Base-by-base conservation (phyloP, 2,888 invertebrate genomes). In the Zhuqinia jingwanae region DNA sequence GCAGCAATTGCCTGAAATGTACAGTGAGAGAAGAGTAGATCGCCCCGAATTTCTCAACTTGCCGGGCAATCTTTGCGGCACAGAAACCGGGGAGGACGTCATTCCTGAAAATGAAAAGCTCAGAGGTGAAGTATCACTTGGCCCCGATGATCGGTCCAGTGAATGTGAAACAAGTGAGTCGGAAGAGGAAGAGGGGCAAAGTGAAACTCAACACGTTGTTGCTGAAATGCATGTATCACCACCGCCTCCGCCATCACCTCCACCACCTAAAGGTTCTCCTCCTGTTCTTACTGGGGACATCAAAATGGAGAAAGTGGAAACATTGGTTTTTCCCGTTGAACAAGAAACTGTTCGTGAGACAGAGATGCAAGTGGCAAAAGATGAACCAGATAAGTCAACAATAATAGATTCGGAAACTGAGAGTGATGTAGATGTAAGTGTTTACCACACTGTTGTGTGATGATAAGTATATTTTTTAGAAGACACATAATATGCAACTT, bases 1-100 rank as follows among this genome's bases (percentile, higher is more conserved):
- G 50, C 8, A 42, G 20, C 17, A 5, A 11, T 25, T 1, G 25
- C n/a, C 42, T 25, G 53, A 79, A n/a, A 13, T 3, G 2, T 83
- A 53, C 36, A 60, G 36, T 3, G 82, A 83, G 36, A 75, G 82
- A 20, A 42, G 63, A 50, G 30, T 83, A 10, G 82, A 83, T 15
- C 60, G 60, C 1, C 82, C 75, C 1, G 82, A 83, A 8, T 73
- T 27, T 79, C 27, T 77, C 0, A 22, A 58, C 42, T 8, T 42
- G 47, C 53, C 68, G 17, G 20, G n/a, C n/a, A n/a, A n/a, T n/a
- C n/a, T n/a, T n/a, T n/a, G n/a, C n/a, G 20, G 13, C 22, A 13
- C 13, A 36, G 20, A 77, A 42, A 25, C n/a, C 8, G 25, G 25
- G 2, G 25, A 56, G 56, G 13, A 13, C 1, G 11, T 22, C 63